These are phyloP conservation scores for Zosterops borbonicus DNA, from an alignment of 2,113 vertebrate genomes.

Conservation along the genomic window DNA sequence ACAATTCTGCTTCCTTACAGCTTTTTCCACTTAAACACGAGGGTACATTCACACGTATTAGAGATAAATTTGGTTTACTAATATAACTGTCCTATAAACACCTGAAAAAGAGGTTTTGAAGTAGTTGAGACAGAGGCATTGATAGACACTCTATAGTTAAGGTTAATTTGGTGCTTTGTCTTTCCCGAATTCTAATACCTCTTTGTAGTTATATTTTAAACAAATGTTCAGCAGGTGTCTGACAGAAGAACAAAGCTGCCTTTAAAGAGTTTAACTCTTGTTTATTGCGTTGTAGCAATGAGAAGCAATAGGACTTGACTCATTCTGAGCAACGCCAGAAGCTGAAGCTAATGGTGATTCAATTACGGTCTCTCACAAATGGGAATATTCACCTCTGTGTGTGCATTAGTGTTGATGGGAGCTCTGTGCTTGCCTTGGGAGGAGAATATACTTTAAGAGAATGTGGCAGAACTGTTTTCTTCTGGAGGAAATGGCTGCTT, in stretches of 20 bases:
- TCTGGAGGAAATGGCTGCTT: slow-evolving; percentile 49
- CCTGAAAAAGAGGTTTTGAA: background rate
- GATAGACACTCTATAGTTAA: slow-evolving; percentile 1
- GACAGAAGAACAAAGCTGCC: slow-evolving; percentile 48
- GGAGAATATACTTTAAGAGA: slow-evolving; percentile 66
- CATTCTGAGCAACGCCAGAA: background rate
- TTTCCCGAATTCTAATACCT: slow-evolving; percentile 23
- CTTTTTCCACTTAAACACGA: background rate
- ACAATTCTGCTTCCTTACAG: background rate
- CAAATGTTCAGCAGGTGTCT: slow-evolving; percentile 30
- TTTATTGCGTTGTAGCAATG: slow-evolving; percentile 40
- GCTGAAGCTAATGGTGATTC: slow-evolving; percentile 57
- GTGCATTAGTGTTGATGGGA: slow-evolving; percentile 67
- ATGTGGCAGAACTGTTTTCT: slow-evolving; percentile 64
- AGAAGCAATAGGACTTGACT: slow-evolving; percentile 35
- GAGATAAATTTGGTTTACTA: slow-evolving; percentile 6
- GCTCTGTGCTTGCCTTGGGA: slow-evolving; percentile 65
- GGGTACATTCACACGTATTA: background rate
- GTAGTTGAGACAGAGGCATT: background rate
- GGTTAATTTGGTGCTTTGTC: slow-evolving; percentile 33
- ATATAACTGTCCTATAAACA: background rate
- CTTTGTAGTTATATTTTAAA: slow-evolving; percentile 44
- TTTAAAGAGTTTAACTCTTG: slow-evolving; percentile 64
- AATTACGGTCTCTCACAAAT: slow-evolving; percentile 21
- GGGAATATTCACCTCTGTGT: slow-evolving; percentile 24